These are phyloP conservation scores for Cheilosia impressa DNA, from an alignment of 2,888 invertebrate species.

Conservation along the genomic window DNA sequence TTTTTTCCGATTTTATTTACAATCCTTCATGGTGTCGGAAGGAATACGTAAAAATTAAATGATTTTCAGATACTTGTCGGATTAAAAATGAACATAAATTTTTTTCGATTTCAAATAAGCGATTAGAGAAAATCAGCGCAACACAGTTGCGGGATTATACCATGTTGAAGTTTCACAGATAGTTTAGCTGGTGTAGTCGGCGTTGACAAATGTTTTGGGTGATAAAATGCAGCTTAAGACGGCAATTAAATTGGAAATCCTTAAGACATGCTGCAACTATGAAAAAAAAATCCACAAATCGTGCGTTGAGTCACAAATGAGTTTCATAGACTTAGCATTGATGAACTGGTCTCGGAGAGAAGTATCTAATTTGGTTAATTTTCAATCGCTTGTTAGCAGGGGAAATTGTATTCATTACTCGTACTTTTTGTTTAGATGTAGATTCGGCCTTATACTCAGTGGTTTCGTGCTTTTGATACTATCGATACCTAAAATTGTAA, in stretches of 20 bases:
- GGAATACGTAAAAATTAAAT: slow-evolving; percentile 56
- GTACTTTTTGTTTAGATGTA: too few species aligned
- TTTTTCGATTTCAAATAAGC: slow-evolving; percentile 2
- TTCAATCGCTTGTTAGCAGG: too few species aligned
- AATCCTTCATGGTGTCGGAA: slow-evolving; percentile 50
- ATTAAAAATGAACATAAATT: slow-evolving; percentile 42
- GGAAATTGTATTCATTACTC: too few species aligned
- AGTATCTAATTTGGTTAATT: too few species aligned
- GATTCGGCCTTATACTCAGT: too few species aligned
- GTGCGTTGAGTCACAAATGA: slow-evolving; percentile 30
- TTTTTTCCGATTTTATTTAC: slow-evolving; percentile 54
- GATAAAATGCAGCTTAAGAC: slow-evolving; percentile 33
- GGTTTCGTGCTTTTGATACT: too few species aligned
- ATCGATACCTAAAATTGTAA: too few species aligned
- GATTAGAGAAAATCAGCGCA: slow-evolving; percentile 37
- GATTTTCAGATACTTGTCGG: slow-evolving; percentile 55
- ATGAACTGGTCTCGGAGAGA: too few species aligned
- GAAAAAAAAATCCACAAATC: not conserved
- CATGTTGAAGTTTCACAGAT: slow-evolving; percentile 14
- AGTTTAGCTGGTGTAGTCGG: slow-evolving; percentile 14
- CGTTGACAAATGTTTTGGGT: slow-evolving; percentile 42
- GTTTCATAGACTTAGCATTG: too few species aligned
- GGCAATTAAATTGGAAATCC: not conserved
- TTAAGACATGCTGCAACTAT: not conserved
- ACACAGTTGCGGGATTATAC: slow-evolving; percentile 57